Evolutionary conservation across 2,797 vertebrate genomes (phyloP), one percentile per base, ranked within the genome.

Genomic region (Pseudomugil gertrudae): DNA sequence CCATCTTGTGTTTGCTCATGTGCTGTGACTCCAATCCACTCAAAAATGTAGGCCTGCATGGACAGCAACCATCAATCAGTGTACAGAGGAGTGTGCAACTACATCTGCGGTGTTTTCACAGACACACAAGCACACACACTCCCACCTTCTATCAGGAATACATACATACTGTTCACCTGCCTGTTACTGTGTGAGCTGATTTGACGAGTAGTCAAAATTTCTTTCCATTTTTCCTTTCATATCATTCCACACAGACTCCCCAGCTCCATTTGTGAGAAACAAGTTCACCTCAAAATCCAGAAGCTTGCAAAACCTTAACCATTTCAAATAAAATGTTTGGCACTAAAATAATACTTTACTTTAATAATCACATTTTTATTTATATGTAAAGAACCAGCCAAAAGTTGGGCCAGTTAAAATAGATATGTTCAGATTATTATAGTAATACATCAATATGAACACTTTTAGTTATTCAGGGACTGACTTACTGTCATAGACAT

Each of bases 11-110:
- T 88, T 87, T 88, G 79, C 86, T 88, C 83, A 84, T 84, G 86
- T 89, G 87, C 87, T 87, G 57, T 81, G 87, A 92, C 82, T 89
- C 89, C 89, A 72, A 87, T 87, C 87, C 80, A 78, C 84, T 88
- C 85, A 89, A 65, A 86, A 88, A 84, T 84, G 85, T 84, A 83
- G 86, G 78, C 88, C 82, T 85, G 84, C 83, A 84, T 78, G 81
- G 87, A 87, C 86, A 87, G 85, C 83, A 89, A 82, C 87, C 85
- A 90, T 92, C 91, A 90, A 87, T 90, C 90, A 91, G 84, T 71
- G 82, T 73, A 84, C 73, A 70, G 69, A 84, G 63, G 66, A 76
- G 72, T 84, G 78, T 83, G 73, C 57, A 78, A 76, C 80, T 81
- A 72, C 84, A 82, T 78, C 74, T 82, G 57, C 69, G 79, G 65